Percentiles rank a stretch among this genome's conserved stretches.
phyloP scores from a whole-genome alignment of 2,888 invertebrate species.

The Matsumyia berberina region DNA sequence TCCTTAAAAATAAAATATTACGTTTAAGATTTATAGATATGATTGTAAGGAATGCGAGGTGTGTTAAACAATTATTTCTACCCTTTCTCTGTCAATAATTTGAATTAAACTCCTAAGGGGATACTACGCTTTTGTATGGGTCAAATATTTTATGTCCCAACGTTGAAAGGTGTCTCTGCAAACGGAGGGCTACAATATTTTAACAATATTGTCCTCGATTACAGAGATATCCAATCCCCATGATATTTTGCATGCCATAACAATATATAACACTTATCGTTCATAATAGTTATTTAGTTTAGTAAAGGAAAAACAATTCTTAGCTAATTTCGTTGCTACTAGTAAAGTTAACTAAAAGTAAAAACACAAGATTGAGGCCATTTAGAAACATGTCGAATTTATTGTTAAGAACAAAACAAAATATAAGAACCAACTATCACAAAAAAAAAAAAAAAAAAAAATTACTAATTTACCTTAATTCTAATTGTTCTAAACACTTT shows the following conservation, averaged over 20 bases:
- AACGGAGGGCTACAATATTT: no score
- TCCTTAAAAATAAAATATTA: constrained; percentile 4
- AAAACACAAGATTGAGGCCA: constrained; percentile 9
- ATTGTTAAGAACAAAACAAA: constrained; percentile 47
- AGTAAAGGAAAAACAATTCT: neutral
- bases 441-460: constrained; percentile 2
- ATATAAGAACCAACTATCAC: constrained; percentile 32
- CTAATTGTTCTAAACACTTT: constrained; percentile 10
- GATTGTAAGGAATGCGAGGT: neutral
- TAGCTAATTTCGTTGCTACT: constrained; percentile 8
- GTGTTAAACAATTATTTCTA: neutral
- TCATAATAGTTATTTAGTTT: constrained; percentile 17
- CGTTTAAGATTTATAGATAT: neutral
- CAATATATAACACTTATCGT: neutral
- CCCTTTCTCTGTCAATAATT: no score
- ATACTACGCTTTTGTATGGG: no score
- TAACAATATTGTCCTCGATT: no score
- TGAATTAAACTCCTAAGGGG: no score
- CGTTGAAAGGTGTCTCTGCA: no score
- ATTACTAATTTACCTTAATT: neutral
- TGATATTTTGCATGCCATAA: neutral
- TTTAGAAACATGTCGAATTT: constrained; percentile 51
- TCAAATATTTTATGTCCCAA: no score
- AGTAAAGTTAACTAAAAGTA: neutral
- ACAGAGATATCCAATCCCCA: neutral